Evolutionary conservation across 1,140 invertebrate genomes (phyloP), one percentile per base, ranked within the genome.

Genomic region (Drosophila asahinai): DNA sequence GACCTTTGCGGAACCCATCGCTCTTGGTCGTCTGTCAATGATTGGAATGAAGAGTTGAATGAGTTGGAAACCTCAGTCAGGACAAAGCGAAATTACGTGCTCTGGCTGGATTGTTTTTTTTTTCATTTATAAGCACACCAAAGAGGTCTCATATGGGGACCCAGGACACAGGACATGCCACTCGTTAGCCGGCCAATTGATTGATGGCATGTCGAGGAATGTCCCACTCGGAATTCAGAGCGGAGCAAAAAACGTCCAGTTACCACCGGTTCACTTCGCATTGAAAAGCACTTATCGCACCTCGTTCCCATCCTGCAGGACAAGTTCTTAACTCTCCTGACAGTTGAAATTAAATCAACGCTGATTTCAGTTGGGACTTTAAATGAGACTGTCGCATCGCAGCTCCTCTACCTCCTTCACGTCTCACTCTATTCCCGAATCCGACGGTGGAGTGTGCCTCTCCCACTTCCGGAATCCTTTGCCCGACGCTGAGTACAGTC

Each of bases 261-360:
- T 15, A 67, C 38, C 17, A 67, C 49, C 67, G 62, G 33, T 22
- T 65, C 42, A 52, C 64, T 48, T 49, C 47, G 81, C 79, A 86
- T 71, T 61, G 81, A 63, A 78, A 83, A 89, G 84, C 84, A 89
- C 81, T 87, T 89, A 84, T 89, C 84, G 67, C 86, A 81, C 84
- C 77, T 83, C 79, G 51, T 51, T 42, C 51, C 36, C 45, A 42
- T n/a, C 59, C 17, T 43, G 14, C 38, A 65, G 48, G 33, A 14
- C 42, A 66, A 36, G 30, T 17, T 45, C 38, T 75, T 67, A 45
- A 66, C 40, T 61, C 54, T 43, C 36, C 47, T 62, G 70, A 83
- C 81, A 83, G 71, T 61, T 67, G 58, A 60, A 83, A 78, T 86
- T 77, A 78, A 84, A 86, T 86, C 83, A 83, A 62, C 80, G 68